Evolutionary conservation across 2,888 invertebrate species (phyloP), one percentile per base, ranked within the genome.

Genomic region (Amphipyra berbera): DNA sequence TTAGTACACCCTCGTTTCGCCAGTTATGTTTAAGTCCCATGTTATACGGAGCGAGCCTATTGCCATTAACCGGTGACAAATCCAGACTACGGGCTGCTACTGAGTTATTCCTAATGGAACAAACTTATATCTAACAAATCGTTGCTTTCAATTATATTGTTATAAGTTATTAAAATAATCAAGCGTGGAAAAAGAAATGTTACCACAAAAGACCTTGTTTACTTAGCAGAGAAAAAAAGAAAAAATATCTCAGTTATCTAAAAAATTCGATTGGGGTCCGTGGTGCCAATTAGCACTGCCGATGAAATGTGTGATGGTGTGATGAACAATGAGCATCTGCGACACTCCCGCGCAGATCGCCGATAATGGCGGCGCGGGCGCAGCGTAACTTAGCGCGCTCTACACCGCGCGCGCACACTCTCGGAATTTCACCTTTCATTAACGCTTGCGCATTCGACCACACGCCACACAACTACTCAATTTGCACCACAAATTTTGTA

Each of bases 271-370:
- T 77, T 73, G 73, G 68, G 64, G 67, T 57, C 63, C 48, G 47
- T 63, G 74, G 72, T 82, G 77, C 88, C 86, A 90, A 90, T 90
- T 90, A 89, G 88, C 84, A 87, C 81, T 75, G 68, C 75, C 81
- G 83, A 83, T 85, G 82, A 82, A 82, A 84, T 80, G 82, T 79
- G 80, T 79, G 82, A 76, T 81, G 73, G 68, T 78, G 79, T 87
- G 86, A 85, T 75, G 83, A 85, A 86, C 85, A 83, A 86, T 85
- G 80, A 76, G 65, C 78, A 69, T 65, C 66, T 64, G 63, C 69
- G 70, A 76, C 77, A 79, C 78, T 79, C 63, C 60, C 60, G 71
- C 72, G 69, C 74, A 70, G 74, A 76, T 78, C 64, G 66, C 66
- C 61, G 85, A 84, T 85, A 84, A 77, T 76, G 65, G 72, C 63